Base-by-base conservation (phyloP, 2,113 vertebrate genomes). In the Ctenodactylus gundi region DNA sequence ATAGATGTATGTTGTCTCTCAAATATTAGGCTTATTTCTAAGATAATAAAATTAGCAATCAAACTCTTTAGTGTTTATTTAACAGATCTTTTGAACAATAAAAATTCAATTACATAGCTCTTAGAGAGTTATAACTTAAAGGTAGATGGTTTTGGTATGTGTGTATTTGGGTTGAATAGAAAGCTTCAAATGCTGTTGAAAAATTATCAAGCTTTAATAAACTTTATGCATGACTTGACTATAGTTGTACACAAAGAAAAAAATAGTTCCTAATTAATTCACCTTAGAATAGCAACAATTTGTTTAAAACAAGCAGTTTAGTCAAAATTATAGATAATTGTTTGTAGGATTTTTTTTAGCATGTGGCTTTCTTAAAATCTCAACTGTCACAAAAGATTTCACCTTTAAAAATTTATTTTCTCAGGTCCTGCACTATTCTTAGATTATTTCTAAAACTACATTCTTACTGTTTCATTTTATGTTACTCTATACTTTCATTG, bases 261-360 rank as follows among this genome's bases (percentile, higher is more conserved):
- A 97, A 97, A 96, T 96, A 96, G 96, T 93, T 96, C 95, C 96
- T 97, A 96, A 97, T 97, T 96, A 97, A 97, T 96, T 97, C 97
- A 97, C 88, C 87, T 97, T 96, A 90, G 97, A 97, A 95, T 97
- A 90, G 95, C 72, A 97, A 85, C 41, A n/a, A 44, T 57, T 97
- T 95, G 93, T 97, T 67, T 89, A 96, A 97, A 97, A 97, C 91
- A 58, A 85, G 46, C 93, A 93, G 97, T 85, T 90, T 95, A 62
- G 85, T 82, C 55, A 96, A 97, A 97, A 64, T 75, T 94, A 97
- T 62, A 85, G 90, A 97, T 95, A 96, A 94, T 70, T 88, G 67
- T 95, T 94, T 68, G 78, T 39, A 67, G 85, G 95, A 90, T 36
- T 96, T 96, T 90, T 89, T 96, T 90, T 89, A 94, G 91, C 94